phyloP scores from a whole-genome alignment of 2,797 vertebrate species.

The Schizopygopsis pylzovi region DNA sequence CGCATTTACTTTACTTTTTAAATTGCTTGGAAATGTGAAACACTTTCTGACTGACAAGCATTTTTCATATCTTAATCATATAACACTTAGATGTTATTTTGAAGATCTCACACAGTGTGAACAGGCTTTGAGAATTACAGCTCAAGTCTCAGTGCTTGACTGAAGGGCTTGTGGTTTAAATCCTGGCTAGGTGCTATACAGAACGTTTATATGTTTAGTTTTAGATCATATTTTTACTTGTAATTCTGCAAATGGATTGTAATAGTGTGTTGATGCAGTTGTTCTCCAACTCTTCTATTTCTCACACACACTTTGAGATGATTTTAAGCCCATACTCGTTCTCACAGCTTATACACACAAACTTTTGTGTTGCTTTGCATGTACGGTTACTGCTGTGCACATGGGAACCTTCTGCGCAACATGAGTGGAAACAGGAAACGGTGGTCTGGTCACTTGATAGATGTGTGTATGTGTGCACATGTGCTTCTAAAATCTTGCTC shows the following conservation, averaged over 20 bases:
- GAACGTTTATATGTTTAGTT: not conserved
- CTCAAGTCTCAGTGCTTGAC: not conserved
- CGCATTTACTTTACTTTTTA: not conserved
- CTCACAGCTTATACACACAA: not conserved
- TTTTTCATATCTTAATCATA: not conserved
- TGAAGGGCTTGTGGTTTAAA: conserved; percentile 15
- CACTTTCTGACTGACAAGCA: not conserved
- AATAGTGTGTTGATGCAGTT: not conserved
- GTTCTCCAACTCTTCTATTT: not conserved
- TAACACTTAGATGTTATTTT: not conserved
- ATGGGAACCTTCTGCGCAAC: conserved; percentile 48
- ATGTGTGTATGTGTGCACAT: conserved; percentile 49
- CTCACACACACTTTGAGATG: not conserved
- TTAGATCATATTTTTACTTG: not conserved
- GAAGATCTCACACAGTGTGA: not conserved
- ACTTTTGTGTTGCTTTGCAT: conserved; percentile 15
- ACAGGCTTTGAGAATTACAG: not conserved
- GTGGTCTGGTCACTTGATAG: conserved; percentile 48
- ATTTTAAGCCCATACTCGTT: not conserved
- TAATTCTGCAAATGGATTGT: not conserved
- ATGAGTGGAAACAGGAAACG: conserved; percentile 70
- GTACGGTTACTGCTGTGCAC: conserved; percentile 52
- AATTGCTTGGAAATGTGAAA: not conserved
- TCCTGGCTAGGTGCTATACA: not conserved
- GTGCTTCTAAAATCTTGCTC: conserved; percentile 60